Evolutionary conservation across 2,888 invertebrate species (phyloP).

Genomic region (Carabus problematicus): DNA sequence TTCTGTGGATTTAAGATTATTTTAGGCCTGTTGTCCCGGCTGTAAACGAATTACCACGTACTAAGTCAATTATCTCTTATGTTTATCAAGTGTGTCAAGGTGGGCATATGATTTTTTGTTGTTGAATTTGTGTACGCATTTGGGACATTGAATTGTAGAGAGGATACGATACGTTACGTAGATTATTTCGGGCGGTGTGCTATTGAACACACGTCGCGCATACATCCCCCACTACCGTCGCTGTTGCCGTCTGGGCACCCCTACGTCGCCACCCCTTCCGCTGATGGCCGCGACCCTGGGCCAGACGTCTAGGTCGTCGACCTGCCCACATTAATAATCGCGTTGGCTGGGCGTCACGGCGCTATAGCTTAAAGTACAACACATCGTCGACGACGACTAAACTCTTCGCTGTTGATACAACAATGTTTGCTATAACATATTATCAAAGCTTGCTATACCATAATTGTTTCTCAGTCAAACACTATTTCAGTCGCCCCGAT

Average conservation of each 20-base stretch:
- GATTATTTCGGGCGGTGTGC: not conserved
- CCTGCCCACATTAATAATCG: slow-evolving; percentile 44
- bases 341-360: slow-evolving; percentile 46
- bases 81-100: too few relatives aligned
- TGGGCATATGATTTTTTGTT: too few relatives aligned
- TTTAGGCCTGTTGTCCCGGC: too few relatives aligned
- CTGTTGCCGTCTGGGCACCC: slow-evolving; percentile 40
- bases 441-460: not conserved
- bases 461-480: too few relatives aligned
- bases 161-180: too few relatives aligned
- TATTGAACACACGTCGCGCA: slow-evolving; percentile 19
- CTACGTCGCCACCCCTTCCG: slow-evolving; percentile 33
- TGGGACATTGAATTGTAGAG: too few relatives aligned
- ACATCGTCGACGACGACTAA: not conserved
- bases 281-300: slow-evolving; percentile 47
- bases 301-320: slow-evolving; percentile 50
- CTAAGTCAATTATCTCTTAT: too few relatives aligned
- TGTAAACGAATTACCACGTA: too few relatives aligned
- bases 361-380: slow-evolving; percentile 14
- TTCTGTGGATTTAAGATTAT: too few relatives aligned
- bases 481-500: too few relatives aligned
- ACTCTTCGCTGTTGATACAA: not conserved
- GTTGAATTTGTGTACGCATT: too few relatives aligned
- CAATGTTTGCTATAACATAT: not conserved
- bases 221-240: slow-evolving; percentile 27